Evolutionary conservation across 2,113 vertebrate genomes (phyloP), one percentile per base, ranked within the genome.

Genomic region (Odocoileus virginianus): DNA sequence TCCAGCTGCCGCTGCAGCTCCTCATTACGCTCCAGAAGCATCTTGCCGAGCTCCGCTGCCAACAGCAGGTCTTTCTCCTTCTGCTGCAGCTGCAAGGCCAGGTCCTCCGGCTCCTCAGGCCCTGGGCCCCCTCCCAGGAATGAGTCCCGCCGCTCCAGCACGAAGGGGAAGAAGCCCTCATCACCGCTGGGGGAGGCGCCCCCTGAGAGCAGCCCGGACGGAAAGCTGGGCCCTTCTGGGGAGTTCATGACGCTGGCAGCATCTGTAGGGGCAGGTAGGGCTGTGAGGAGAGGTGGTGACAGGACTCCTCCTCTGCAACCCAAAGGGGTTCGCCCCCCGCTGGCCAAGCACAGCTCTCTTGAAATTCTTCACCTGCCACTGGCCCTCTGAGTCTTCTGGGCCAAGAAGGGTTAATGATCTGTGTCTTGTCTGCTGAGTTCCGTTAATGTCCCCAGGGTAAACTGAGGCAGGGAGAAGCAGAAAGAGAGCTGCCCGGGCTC

Each of bases 61-160:
- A 99, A 55, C 10, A 98, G 96, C 61, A 99, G 50, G 76, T 99
- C 99, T 33, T 98, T 98, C 84, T 99, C 98, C 90, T 98, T 98
- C 89, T 98, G 98, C 91, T 98, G 98, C 88, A 99, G 98, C 74
- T 98, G 97, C 81, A 98, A 81, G 43, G 89, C 97, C 88, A 98
- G 93, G 91, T 99, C 98, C 28, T 97, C 97, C 0, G 98, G 97
- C 55, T 98, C 97, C 28, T 97, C 98, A 1, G 95, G 96, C 1
- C 79, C 96, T 0, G 97, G 97, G 47, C 87, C 96, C 1, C 97
- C 97, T 52, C 97, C 98, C 81, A 98, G 94, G 94, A 98, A 98
- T 0, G 98, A 97, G 33, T 98, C 97, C 6, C 89, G 94, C 27
- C 97, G 94, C 79, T 98, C 98, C 58, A 98, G 93, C 45, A 98